Evolutionary conservation across 2,888 invertebrate species (phyloP), one percentile per base, ranked within the genome.

Genomic region (Ochropacha duplaris): DNA sequence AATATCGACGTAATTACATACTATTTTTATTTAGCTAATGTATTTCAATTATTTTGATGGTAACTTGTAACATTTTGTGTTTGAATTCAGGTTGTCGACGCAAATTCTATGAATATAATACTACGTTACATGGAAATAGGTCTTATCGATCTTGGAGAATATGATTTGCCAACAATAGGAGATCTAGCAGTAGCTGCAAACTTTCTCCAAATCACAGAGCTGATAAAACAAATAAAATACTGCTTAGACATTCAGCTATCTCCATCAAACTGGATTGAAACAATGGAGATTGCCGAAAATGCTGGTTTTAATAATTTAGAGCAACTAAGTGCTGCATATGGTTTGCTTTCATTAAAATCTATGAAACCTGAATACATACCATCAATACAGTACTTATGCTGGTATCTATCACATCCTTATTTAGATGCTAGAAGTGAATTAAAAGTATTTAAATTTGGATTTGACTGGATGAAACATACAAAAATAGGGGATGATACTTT

Each of bases 371-470:
- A 83, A 55, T 73, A 72, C 58, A 77, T 91, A 51, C 78, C 82
- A 22, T 70, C 83, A 44, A 71, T 92, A 31, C 65, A 80, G 4
- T 85, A 76, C 63, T 68, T 92, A 0, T 83, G 79, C 44, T 92
- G 92, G 91, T 92, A 91, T 58, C 74, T 92, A 12, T 90, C 91
- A 22, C 89, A 92, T 60, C 84, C 89, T 52, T 83, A 85, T 64
- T 76, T 92, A 59, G 76, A 87, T 60, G 61, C 75, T 1, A 66
- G 74, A 1, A 79, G 63, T 65, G 92, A 92, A 70, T 62, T 85
- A 51, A 72, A 83, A 54, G 86, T 89, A 0, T 92, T 90, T 56
- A 78, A 81, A 65, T 91, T 92, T 79, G 92, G 92, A 14, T 62
- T 80, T n/a, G 54, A 84, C 26, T 92, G 92, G 92, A 71, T 88